Percentiles rank a stretch among this genome's conserved stretches.
These are phyloP conservation scores for Diachrysia chrysitis DNA, from an alignment of 2,888 invertebrate species.

Conservation along the genomic window DNA sequence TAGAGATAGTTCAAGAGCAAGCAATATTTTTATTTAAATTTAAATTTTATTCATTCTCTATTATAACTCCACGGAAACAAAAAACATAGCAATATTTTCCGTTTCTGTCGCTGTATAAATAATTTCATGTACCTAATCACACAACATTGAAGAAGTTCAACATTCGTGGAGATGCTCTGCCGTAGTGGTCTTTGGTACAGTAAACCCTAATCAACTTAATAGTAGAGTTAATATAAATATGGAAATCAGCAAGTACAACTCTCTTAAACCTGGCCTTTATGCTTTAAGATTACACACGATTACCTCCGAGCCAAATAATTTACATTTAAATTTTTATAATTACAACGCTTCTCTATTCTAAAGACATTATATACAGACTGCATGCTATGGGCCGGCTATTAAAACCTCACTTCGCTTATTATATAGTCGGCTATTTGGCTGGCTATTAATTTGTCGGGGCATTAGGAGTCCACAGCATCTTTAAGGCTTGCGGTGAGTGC, in stretches of 20 bases:
- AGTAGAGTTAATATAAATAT: constrained; percentile 49
- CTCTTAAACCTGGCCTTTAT: constrained; percentile 38
- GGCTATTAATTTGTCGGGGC: constrained; percentile 15
- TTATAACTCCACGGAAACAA: too few relatives aligned
- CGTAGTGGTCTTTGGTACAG: constrained; percentile 17
- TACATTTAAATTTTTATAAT: constrained; percentile 19
- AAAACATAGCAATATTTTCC: too few relatives aligned
- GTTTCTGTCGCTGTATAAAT: not conserved
- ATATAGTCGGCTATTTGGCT: not conserved
- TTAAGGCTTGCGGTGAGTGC: constrained; percentile 20
- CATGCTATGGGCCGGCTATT: not conserved
- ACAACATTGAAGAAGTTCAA: not conserved
- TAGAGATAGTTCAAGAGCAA: too few relatives aligned
- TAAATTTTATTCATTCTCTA: too few relatives aligned
- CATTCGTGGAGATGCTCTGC: not conserved
- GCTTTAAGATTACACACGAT: constrained; percentile 12
- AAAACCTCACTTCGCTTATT: not conserved
- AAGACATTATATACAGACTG: not conserved
- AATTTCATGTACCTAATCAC: not conserved
- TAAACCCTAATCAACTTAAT: constrained; percentile 48
- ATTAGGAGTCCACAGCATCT: constrained; percentile 16
- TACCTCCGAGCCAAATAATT: constrained; percentile 13
- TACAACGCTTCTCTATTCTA: not conserved
- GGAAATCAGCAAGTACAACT: constrained; percentile 48
- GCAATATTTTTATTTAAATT: too few relatives aligned